These are phyloP conservation scores for Ctenodactylus gundi DNA, from an alignment of 2,113 vertebrate species.

Conservation along the genomic window DNA sequence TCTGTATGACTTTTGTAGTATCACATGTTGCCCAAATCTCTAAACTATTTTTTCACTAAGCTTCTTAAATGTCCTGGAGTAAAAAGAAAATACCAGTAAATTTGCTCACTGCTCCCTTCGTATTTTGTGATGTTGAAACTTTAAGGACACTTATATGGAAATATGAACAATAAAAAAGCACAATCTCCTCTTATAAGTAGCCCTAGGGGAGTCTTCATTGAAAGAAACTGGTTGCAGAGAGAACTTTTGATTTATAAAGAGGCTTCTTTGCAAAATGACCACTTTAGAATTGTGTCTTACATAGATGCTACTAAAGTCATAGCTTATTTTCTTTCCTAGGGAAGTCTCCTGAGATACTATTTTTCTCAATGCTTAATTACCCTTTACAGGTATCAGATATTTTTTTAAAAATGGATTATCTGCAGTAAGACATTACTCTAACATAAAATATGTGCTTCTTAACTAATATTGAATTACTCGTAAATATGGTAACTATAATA, in stretches of 20 bases:
- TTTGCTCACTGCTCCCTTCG: background rate
- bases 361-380: slow-evolving; percentile 6
- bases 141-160: background rate
- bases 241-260: background rate
- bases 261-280: background rate
- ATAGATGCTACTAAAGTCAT: background rate
- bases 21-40: background rate
- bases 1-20: no score
- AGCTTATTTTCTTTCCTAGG: slow-evolving; percentile 41
- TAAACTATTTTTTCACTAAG: background rate
- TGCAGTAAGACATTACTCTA: slow-evolving; percentile 11
- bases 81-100: background rate
- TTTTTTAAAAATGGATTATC: slow-evolving; percentile 2
- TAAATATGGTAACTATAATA: background rate
- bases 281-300: background rate
- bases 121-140: background rate
- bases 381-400: background rate
- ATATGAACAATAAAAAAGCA: background rate
- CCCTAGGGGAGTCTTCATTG: background rate
- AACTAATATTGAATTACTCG: slow-evolving; percentile 5
- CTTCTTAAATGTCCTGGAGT: background rate
- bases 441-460: background rate
- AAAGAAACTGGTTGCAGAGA: background rate
- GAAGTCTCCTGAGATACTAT: background rate
- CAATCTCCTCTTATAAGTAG: background rate